These are phyloP conservation scores for Drosophila niveifrons DNA, from an alignment of 2,888 invertebrate species.

Conservation along the genomic window DNA sequence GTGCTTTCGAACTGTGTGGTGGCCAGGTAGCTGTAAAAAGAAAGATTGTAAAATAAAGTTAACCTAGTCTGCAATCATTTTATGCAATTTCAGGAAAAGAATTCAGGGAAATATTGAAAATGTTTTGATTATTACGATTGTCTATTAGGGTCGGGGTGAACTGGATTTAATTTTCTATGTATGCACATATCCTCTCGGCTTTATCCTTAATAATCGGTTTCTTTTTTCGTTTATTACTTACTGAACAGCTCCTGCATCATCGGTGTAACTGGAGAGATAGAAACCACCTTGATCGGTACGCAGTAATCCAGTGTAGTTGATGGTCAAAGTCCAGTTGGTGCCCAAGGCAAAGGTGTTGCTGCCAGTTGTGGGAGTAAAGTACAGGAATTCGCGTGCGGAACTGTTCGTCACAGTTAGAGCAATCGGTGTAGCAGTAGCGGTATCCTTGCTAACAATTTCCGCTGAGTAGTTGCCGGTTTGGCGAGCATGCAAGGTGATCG, in stretches of 20 bases:
- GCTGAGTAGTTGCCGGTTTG: conserved; percentile 54
- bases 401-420: conserved; percentile 38
- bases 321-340: conserved; percentile 86
- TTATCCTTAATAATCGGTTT: not conserved
- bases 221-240: conserved; percentile 48
- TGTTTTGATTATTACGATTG: too few species aligned
- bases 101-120: too few species aligned
- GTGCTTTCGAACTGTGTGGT: conserved; percentile 90
- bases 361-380: conserved; percentile 41
- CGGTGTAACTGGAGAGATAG: conserved; percentile 87
- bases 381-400: conserved; percentile 71
- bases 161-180: too few species aligned
- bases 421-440: not conserved
- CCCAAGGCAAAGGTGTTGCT: conserved; percentile 54
- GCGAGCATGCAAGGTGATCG: conserved; percentile 75
- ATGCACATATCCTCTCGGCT: too few species aligned
- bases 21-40: conserved; percentile 85
- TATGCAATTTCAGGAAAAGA: too few species aligned
- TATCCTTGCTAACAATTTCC: conserved; percentile 53
- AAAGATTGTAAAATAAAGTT: not conserved
- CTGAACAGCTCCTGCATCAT: conserved; percentile 60
- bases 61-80: not conserved
- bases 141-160: too few species aligned
- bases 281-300: conserved; percentile 89
- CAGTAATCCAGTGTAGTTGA: conserved; percentile 87